Evolutionary conservation across 1,140 invertebrate genomes (phyloP), one percentile per base, ranked within the genome.

Genomic region (Eriosoma lanigerum): DNA sequence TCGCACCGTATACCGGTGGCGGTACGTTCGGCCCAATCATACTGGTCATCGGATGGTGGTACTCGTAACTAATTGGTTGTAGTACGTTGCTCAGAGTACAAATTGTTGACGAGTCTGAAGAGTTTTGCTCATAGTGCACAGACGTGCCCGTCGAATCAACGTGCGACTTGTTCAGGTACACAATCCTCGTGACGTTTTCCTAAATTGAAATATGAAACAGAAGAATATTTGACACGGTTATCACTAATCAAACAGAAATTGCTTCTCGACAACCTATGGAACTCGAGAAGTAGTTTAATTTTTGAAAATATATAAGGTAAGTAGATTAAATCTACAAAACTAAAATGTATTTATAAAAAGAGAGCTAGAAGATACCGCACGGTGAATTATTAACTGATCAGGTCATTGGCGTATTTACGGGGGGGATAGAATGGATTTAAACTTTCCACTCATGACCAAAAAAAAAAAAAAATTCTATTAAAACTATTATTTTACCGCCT

Each of bases 61-160:
- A 78, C 21, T 78, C 75, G 44, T 78, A 78, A n/a, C 13, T 6
- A 9, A 78, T 62, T 15, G 56, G 32, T 15, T 38, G 75, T 15
- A 78, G 17, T n/a, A 62, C 75, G 75, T 78, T 78, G 75, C n/a
- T 78, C n/a, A 78, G 29, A 0, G 32, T 46, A 56, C 75, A 78
- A 21, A 78, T 58, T 5, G 75, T 24, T 15, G 75, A 46, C 13
- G 75, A 78, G 38, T 78, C 75, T 15, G 75, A 78, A 21, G 75
- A 58, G n/a, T 46, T 58, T 78, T 78, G 75, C 21, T 78, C 75
- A 24, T 60, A 78, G 24, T 62, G 56, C 15, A 17, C 21, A 2
- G 56, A 4, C n/a, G 48, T 8, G 3, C 3, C 64, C 5, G 32
- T 24, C 29, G 54, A 5, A 15, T 78, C 75, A 3, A 2, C 21